phyloP scores from a whole-genome alignment of 2,888 invertebrate species.

The Glyphotaelius pellucidus region DNA sequence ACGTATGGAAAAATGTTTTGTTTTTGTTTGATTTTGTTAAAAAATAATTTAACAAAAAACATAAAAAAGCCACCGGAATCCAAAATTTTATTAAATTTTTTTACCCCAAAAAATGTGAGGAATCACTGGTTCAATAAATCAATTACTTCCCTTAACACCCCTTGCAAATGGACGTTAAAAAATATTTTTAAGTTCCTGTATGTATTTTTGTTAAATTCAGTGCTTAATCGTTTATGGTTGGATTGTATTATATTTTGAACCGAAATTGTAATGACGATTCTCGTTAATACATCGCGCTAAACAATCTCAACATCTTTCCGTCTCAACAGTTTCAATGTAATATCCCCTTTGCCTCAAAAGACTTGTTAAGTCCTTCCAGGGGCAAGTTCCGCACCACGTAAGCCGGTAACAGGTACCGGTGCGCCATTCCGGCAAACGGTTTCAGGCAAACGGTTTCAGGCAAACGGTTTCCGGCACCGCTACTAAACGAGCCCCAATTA shows the following conservation, averaged over 20 bases:
- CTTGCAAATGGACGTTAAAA: no score
- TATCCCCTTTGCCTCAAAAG: not conserved
- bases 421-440: constrained; percentile 11
- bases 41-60: no score
- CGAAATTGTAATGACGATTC: not conserved
- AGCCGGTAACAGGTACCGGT: not conserved
- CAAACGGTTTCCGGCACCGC: not conserved
- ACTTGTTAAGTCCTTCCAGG: constrained; percentile 24
- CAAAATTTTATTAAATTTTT: no score
- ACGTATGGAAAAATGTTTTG: no score
- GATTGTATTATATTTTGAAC: not conserved
- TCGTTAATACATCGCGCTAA: not conserved
- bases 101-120: no score
- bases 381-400: constrained; percentile 26
- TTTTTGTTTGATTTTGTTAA: no score
- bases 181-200: no score
- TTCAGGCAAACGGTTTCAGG: not conserved
- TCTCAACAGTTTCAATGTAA: not conserved
- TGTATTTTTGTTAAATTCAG: no score
- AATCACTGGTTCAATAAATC: no score
- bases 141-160: no score
- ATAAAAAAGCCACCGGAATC: no score
- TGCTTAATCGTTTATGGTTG: no score
- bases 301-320: not conserved
- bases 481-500: constrained; percentile 50